phyloP scores from a whole-genome alignment of 1,140 invertebrate species.

The Zophobas atratus region DNA sequence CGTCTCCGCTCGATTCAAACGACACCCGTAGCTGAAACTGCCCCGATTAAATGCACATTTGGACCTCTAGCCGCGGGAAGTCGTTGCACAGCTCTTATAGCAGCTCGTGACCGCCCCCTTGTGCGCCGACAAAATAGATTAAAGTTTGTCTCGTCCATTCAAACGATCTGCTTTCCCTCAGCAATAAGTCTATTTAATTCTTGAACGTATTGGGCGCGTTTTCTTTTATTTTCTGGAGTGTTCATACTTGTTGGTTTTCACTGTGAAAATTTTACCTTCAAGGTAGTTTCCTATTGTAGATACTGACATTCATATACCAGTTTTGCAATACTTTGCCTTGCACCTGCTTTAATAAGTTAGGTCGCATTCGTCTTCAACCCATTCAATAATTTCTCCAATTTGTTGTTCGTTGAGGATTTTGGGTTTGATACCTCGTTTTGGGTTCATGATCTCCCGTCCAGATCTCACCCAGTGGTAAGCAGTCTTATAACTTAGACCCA shows the following conservation, averaged over 20 bases:
- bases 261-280: slow-evolving; percentile 1
- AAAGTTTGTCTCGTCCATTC: background rate
- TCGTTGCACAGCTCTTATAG: slow-evolving; percentile 29
- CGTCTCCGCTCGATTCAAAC: too few species aligned
- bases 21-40: too few species aligned
- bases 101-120: slow-evolving; percentile 15
- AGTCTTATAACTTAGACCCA: slow-evolving; percentile 24
- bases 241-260: slow-evolving; percentile 22
- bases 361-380: slow-evolving; percentile 1
- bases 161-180: slow-evolving; percentile 33
- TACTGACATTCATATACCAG: slow-evolving; percentile 1
- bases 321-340: slow-evolving; percentile 7
- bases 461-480: slow-evolving; percentile 35
- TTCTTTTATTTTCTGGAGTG: slow-evolving; percentile 27
- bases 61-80: slow-evolving; percentile 30
- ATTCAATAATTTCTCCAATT: slow-evolving; percentile 6
- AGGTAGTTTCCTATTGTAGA: slow-evolving; percentile 30
- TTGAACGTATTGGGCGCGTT: slow-evolving; percentile 17
- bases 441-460: background rate
- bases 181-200: slow-evolving; percentile 17
- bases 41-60: slow-evolving; percentile 9
- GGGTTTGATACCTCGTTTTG: slow-evolving; percentile 22
- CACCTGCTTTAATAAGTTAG: slow-evolving; percentile 13
- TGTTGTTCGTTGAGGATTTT: slow-evolving; percentile 10
- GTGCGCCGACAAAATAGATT: slow-evolving; percentile 32